Evolutionary conservation across 2,113 vertebrate species (phyloP), one percentile per base, ranked within the genome.

Genomic region (Lepisosteus oculatus): DNA sequence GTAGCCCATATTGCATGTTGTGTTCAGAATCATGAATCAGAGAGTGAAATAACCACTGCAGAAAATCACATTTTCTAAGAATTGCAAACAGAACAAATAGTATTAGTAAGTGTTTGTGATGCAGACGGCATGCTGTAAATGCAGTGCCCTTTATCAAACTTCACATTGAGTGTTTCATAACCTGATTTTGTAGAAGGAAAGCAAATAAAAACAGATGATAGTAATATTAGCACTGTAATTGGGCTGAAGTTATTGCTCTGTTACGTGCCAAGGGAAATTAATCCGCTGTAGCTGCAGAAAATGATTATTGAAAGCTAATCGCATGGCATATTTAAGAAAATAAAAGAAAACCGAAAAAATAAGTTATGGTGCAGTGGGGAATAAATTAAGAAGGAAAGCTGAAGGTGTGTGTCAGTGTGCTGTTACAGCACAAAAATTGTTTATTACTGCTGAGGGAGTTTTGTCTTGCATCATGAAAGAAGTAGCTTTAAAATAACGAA

Each of bases 191-290:
- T 81, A 81, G 83, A 73, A 67, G 72, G 72, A 81, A 87, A 83
- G 78, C 76, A 77, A 79, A 87, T 85, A 87, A 86, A 86, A 87
- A 87, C 83, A 78, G 89, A 85, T 79, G 86, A 78, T 76, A 81
- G 85, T 85, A 86, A 89, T 93, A 91, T 90, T 88, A 90, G 87
- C 84, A 87, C 82, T 84, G 89, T 85, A 88, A 89, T 75, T 7
- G 77, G 83, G 85, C 81, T 85, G 89, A 85, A 80, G 79, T 89
- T 91, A 92, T 93, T 92, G 86, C 88, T 80, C 79, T 88, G 86
- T 89, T 85, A 87, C 84, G 93, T 80, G 89, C 89, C 95, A 88
- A 86, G 96, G 97, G 97, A 96, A 95, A 97, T 95, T 95, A 96
- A 91, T 85, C 90, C 84, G 92, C 87, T 87, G 80, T 90, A 85